Base-by-base conservation (phyloP, 2,888 invertebrate genomes). In the Tiphia femorata region DNA sequence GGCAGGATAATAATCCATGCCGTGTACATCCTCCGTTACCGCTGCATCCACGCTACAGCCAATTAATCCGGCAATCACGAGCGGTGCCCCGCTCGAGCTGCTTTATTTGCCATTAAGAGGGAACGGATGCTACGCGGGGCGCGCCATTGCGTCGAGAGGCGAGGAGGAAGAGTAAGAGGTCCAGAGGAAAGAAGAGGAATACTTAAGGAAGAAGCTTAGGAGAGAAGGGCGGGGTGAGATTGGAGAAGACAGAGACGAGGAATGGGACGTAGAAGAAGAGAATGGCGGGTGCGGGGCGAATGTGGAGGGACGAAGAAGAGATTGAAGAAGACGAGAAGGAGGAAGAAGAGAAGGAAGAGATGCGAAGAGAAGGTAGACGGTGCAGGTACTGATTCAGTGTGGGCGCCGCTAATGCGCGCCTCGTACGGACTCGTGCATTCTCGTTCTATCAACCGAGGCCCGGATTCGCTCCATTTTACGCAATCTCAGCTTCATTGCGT, bases 21-120 rank as follows among this genome's bases (percentile, higher is more conserved):
- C 67, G 61, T 62, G 66, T 64, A 64, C 60, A 70, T 70, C 56
- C 69, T 61, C 62, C 50, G 68, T 71, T 71, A 64, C 62, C 54
- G 62, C 49, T 58, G 59, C 62, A 53, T 58, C 73, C 71, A 76
- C 74, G 67, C 73, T 75, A 67, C 72, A 71, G 75, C 74, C 77
- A 78, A 79, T 79, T 79, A 78, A 78, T 78, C 73, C 71, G 69
- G 75, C 74, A 76, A 76, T 78, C 75, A 75, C 73, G 79, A 72
- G 69, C 72, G 66, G 62, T 63, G 64, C 68, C 64, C 66, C 65
- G 44, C 66, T 76, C 65, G 64, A 70, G 67, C 72, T 75, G 74
- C 58, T 77, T 78, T 78, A 76, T 76, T 78, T 76, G 71, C 73
- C 67, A 71, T 74, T 72, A 72, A 68, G 67, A 61, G 59, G 60